Evolutionary conservation across 2,113 vertebrate species (phyloP).

Genomic region (Dendrocopos noguchii): DNA sequence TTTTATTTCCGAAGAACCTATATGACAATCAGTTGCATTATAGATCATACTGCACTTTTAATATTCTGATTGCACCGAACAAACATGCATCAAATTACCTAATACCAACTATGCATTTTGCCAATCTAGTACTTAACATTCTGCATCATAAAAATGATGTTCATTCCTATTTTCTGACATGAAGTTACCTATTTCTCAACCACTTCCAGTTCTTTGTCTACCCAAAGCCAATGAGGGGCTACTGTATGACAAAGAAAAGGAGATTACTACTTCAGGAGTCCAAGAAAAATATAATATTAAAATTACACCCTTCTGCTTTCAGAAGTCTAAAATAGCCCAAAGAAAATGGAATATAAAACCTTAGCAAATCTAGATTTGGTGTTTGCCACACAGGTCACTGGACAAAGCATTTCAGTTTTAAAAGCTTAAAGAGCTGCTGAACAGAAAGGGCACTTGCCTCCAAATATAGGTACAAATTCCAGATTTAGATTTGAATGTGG

Average conservation of each 20-base stretch:
- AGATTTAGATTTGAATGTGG: not conserved
- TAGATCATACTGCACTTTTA: not conserved
- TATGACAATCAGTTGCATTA: not conserved
- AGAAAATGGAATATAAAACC: not conserved
- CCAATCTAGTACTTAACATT: not conserved
- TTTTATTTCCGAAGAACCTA: not conserved
- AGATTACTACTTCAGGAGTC: not conserved
- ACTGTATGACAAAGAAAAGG: not conserved
- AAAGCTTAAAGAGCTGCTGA: slow-evolving; percentile 38
- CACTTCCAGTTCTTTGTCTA: not conserved
- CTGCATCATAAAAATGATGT: not conserved
- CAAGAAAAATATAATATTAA: not conserved
- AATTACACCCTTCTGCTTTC: not conserved
- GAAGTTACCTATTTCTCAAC: not conserved
- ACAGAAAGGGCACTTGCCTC: slow-evolving; percentile 37
- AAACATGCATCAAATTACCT: not conserved
- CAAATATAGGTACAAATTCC: not conserved
- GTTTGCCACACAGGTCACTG: not conserved
- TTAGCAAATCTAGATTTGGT: not conserved
- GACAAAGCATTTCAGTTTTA: slow-evolving; percentile 32
- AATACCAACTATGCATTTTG: not conserved
- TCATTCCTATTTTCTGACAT: not conserved
- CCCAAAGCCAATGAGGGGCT: not conserved
- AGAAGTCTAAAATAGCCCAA: slow-evolving; percentile 34
- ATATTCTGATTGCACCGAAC: not conserved